These are phyloP conservation scores for Trichechus manatus DNA, from an alignment of 2,113 vertebrate genomes.

Conservation along the genomic window DNA sequence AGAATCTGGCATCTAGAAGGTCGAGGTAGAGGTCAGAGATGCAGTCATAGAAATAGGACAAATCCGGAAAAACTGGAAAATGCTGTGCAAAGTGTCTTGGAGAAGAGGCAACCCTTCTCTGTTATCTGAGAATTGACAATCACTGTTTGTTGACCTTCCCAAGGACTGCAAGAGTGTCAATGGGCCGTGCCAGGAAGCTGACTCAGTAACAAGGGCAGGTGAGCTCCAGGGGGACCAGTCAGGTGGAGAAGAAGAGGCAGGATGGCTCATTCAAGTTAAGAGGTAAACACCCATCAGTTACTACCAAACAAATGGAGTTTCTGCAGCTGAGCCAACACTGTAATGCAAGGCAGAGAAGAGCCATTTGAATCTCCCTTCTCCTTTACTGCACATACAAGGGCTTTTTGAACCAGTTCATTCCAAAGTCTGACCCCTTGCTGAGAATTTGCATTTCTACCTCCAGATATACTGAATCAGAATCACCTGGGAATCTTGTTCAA, in stretches of 20 bases:
- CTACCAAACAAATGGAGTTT: background rate
- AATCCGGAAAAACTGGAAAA: accelerated
- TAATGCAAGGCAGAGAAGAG: background rate
- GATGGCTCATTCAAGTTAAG: background rate
- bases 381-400: accelerated
- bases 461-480: too few species aligned
- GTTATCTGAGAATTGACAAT: accelerated
- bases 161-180: accelerated
- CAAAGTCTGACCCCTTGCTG: too few species aligned
- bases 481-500: too few species aligned
- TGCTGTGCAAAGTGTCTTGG: accelerated
- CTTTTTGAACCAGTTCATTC: too few species aligned
- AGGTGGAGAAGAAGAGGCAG: background rate
- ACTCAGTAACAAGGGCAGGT: too few species aligned
- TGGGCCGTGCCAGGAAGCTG: accelerated
- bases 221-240: background rate
- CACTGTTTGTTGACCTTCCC: background rate
- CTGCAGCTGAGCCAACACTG: background rate
- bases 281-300: background rate
- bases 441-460: too few species aligned
- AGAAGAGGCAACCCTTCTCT: accelerated
- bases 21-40: background rate
- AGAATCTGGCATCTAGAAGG: background rate
- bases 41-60: background rate
- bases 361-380: accelerated